Evolutionary conservation across 2,113 vertebrate species (phyloP), one percentile per base, ranked within the genome.

Genomic region (cattle (Bos taurus)): DNA sequence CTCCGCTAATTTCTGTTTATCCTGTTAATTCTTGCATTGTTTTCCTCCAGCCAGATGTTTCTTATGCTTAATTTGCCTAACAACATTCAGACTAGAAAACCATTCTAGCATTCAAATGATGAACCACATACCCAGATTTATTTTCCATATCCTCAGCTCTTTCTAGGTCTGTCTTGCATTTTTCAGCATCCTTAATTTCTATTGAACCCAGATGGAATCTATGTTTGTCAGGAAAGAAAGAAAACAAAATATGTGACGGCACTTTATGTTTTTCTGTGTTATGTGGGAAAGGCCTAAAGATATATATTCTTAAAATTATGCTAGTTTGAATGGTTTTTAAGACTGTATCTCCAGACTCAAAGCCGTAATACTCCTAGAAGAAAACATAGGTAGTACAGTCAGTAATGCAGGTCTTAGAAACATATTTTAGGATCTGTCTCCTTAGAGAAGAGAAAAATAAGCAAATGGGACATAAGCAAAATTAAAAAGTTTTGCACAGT

Each of bases 181-280:
- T 96, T 94, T 97, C 86, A 96, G 88, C 71, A 67, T 95, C 46
- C 90, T 97, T 95, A 95, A 89, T 96, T 96, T 96, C 57, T 83
- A 97, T 97, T 95, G 94, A 98, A 95, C 71, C 62, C 98, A 98
- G 96, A 98, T 97, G 96, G 71, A 91, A 91, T 95, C 80, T 78
- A 52, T 54, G 36, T 96, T 88, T 97, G 83, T 97, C 89, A 97
- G 80, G 62, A 97, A 97, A 90, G 78, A 80, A 97, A 95, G 90
- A 91, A 94, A 96, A 94, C 17, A 96, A 97, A 97, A 87, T 92
- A 89, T 88, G 21, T 48, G n/a, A 94, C 52, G 52, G 7, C 59
- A 90, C 86, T 95, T 97, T 93, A 83, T 92, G 94, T 74, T 85
- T 48, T 67, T 92, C 36, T 3, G 28, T 57, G 50, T 67, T 48